Conservation (phyloP, 2,797 vertebrate species). For the Iguana delicatissima region DNA sequence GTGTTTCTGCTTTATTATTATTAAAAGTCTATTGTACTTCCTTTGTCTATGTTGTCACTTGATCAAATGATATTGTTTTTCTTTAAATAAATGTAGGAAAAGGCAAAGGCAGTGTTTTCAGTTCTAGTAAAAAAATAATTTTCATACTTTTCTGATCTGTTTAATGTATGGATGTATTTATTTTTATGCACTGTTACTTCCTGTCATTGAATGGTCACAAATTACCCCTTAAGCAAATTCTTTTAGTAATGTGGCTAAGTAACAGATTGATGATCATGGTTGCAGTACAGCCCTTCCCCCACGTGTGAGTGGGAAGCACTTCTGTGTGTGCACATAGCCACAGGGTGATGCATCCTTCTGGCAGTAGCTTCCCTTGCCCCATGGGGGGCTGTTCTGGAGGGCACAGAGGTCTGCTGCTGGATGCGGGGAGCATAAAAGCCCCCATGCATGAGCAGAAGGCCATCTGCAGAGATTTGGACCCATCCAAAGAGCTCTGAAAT, state of each 20-base stretch:
- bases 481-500: not conserved
- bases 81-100: not conserved
- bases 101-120: conserved; percentile 24
- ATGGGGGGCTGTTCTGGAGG: not conserved
- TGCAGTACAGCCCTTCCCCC: not conserved
- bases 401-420: not conserved
- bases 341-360: not conserved
- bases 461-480: not conserved
- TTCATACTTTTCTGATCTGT: not conserved
- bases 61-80: conserved; percentile 7
- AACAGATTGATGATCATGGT: conserved; percentile 2
- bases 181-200: not conserved
- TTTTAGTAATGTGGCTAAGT: conserved; percentile 6
- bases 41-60: conserved; percentile 24
- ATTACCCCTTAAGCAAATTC: conserved; percentile 11
- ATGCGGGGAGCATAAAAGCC: not conserved
- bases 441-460: not conserved
- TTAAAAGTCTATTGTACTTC: not conserved
- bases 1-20: not conserved
- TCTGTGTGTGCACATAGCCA: not conserved
- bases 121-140: not conserved
- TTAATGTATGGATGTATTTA: not conserved
- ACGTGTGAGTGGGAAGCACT: not conserved
- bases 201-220: conserved; percentile 25
- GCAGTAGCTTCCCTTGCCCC: not conserved